phyloP scores from a whole-genome alignment of 2,113 vertebrate species.

The Dascyllus trimaculatus region DNA sequence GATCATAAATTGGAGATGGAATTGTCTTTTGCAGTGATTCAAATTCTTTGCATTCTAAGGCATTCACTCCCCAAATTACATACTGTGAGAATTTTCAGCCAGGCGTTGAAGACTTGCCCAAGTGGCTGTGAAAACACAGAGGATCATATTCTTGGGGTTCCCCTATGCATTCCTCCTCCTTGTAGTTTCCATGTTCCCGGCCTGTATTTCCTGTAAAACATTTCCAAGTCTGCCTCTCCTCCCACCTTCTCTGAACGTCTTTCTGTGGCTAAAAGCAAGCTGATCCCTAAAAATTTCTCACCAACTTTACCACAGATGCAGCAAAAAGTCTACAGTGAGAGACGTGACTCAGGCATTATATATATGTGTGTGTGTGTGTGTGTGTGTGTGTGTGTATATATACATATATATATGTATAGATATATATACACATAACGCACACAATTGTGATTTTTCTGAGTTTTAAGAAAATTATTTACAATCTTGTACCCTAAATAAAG shows the following conservation, averaged over 20 bases:
- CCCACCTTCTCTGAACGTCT: slow-evolving; percentile 28
- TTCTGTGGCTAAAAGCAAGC: slow-evolving; percentile 33
- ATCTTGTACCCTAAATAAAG: slow-evolving; percentile 1
- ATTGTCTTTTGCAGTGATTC: neutral
- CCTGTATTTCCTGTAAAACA: slow-evolving; percentile 43
- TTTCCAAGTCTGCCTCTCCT: slow-evolving; percentile 41
- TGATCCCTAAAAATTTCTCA: slow-evolving; percentile 41
- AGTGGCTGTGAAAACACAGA: slow-evolving; percentile 48
- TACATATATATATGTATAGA: no score
- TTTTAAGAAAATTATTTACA: slow-evolving; percentile 1
- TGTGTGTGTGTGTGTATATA: no score
- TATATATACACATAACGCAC: no score
- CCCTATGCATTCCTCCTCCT: slow-evolving; percentile 43
- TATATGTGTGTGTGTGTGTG: neutral
- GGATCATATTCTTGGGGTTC: slow-evolving; percentile 65
- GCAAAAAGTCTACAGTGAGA: slow-evolving; percentile 18
- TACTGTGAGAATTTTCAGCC: slow-evolving; percentile 27
- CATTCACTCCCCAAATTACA: slow-evolving; percentile 1
- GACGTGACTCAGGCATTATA: slow-evolving; percentile 20
- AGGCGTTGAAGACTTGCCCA: slow-evolving; percentile 6
- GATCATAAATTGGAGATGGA: neutral
- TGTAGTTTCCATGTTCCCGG: slow-evolving; percentile 48
- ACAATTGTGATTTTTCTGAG: no score
- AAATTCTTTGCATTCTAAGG: neutral
- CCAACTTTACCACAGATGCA: slow-evolving; percentile 50